These are phyloP conservation scores for Montipora capricornis DNA, from an alignment of 64 coral and sea anemone genomes.

Conservation along the genomic window DNA sequence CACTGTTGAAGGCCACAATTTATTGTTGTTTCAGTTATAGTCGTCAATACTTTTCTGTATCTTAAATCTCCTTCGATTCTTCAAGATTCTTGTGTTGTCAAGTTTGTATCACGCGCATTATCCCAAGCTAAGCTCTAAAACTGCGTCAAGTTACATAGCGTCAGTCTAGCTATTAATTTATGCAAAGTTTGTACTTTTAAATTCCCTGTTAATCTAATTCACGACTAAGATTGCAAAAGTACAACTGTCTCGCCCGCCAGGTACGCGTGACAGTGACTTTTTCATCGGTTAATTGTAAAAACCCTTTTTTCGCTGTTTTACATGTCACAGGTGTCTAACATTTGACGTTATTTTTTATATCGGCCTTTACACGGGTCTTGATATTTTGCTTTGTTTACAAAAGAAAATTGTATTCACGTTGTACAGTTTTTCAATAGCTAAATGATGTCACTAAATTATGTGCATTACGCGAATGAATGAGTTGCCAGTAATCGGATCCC, in stretches of 20 bases:
- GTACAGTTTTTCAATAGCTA: no score
- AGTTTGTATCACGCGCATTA: background rate
- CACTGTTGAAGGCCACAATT: background rate
- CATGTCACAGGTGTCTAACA: background rate
- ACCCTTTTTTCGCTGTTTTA: no score
- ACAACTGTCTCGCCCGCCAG: no score
- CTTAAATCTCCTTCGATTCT: background rate
- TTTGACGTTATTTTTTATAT: conserved; percentile 6
- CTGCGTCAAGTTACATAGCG: background rate
- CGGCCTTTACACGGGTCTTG: background rate
- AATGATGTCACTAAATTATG: no score
- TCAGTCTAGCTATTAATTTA: background rate
- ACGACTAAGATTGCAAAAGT: background rate
- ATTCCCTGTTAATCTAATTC: background rate
- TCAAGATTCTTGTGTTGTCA: background rate
- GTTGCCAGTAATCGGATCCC: no score
- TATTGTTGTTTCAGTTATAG: background rate
- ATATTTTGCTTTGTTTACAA: background rate
- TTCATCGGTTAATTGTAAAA: background rate
- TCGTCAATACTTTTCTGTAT: background rate
- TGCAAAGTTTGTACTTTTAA: background rate
- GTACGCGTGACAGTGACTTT: background rate
- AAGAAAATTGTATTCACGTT: no score
- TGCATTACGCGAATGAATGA: no score
- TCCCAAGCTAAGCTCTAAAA: background rate